phyloP scores from a whole-genome alignment of 2,113 vertebrate species.

The Hystrix cristata region DNA sequence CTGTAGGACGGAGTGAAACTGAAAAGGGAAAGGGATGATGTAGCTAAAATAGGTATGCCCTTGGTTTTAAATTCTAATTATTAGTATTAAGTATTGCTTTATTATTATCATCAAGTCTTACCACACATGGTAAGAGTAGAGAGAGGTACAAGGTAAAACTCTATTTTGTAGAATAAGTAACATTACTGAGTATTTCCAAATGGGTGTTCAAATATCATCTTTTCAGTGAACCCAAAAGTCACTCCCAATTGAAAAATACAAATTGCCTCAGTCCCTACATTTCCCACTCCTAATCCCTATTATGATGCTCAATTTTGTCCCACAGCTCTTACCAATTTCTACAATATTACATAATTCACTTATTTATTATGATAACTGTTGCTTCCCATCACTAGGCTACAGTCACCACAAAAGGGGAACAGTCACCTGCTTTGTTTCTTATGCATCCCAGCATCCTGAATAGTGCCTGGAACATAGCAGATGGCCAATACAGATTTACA shows the following conservation, averaged over 20 bases:
- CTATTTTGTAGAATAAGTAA: constrained; percentile 5
- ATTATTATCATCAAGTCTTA: background rate
- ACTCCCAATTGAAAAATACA: background rate
- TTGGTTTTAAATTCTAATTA: background rate
- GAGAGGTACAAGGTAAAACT: background rate
- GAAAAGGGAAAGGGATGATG: background rate
- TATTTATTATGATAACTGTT: background rate
- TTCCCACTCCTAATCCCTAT: too few species aligned
- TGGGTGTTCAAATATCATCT: background rate
- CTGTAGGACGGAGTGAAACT: background rate
- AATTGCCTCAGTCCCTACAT: background rate
- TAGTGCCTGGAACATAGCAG: background rate
- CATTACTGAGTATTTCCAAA: background rate
- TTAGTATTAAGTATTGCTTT: background rate
- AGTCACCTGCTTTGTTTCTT: background rate
- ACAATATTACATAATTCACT: background rate
- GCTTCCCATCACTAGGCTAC: background rate
- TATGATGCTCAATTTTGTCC: background rate
- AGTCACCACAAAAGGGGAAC: background rate
- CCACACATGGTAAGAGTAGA: background rate
- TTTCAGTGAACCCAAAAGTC: background rate
- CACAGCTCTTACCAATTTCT: background rate
- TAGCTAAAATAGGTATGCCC: background rate
- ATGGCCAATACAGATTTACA: background rate
- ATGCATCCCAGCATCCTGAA: background rate